These are phyloP conservation scores for Cryptus viduatorius DNA, from an alignment of 2,888 invertebrate genomes.

Conservation along the genomic window DNA sequence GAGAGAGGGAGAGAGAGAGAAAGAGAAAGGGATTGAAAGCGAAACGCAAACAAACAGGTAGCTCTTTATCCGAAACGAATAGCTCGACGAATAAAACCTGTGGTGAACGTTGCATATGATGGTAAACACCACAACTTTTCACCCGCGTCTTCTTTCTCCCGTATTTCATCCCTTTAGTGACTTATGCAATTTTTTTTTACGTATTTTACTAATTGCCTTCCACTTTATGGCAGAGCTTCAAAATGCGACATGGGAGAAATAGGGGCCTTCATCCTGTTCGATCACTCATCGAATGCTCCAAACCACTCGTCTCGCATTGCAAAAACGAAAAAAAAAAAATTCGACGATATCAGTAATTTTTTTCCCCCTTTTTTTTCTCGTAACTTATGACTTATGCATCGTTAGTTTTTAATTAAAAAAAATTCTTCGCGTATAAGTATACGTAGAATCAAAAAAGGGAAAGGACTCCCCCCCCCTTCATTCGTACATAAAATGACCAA, in stretches of 20 bases:
- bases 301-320: neutral
- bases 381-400: too few relatives aligned
- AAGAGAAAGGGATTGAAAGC: slow-evolving; percentile 69
- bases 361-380: too few relatives aligned
- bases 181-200: neutral
- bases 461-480: too few relatives aligned
- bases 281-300: neutral
- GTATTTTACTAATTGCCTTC: neutral
- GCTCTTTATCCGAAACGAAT: slow-evolving; percentile 79
- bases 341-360: neutral
- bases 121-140: slow-evolving; percentile 74
- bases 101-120: slow-evolving; percentile 57
- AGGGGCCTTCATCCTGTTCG: neutral
- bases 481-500: neutral
- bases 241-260: neutral
- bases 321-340: neutral
- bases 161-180: neutral
- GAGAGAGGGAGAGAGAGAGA: neutral
- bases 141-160: neutral
- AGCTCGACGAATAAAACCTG: slow-evolving; percentile 78
- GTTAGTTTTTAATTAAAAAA: too few relatives aligned
- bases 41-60: slow-evolving; percentile 81
- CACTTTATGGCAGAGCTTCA: neutral
- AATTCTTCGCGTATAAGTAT: too few relatives aligned
- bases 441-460: too few relatives aligned